A percentile compares a stretch with the other conserved stretches of the same genome.
phyloP scores from a whole-genome alignment of 2,113 vertebrate genomes.

The Tricholaema leucomelas region DNA sequence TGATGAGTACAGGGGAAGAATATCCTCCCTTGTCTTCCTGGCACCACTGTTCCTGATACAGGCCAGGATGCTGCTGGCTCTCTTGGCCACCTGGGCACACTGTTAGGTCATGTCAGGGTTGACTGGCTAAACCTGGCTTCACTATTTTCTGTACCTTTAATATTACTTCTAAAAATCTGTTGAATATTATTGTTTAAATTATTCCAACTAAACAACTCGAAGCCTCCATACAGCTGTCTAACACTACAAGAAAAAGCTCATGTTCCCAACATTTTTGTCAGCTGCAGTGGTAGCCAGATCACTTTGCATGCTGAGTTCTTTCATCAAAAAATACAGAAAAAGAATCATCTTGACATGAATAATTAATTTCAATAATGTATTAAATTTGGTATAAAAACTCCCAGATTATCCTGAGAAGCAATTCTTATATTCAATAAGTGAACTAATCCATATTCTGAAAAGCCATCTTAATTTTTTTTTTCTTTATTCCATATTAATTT shows the following conservation, averaged over 20 bases:
- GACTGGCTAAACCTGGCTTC: background rate
- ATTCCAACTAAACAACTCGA: background rate
- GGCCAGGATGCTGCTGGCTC: too few relatives aligned
- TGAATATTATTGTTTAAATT: background rate
- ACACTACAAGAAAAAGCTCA: background rate
- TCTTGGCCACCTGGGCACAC: too few relatives aligned
- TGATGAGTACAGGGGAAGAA: too few relatives aligned
- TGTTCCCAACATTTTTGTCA: background rate
- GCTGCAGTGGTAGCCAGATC: background rate
- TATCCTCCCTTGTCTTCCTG: too few relatives aligned
- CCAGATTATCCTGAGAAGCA: background rate
- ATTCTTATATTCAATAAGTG: background rate
- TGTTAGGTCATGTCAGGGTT: background rate
- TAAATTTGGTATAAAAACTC: background rate
- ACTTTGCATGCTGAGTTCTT: background rate
- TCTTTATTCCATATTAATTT: background rate
- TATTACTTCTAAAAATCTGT: background rate
- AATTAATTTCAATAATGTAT: background rate
- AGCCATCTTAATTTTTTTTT: background rate
- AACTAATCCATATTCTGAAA: background rate
- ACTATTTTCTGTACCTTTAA: background rate
- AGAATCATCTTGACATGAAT: background rate
- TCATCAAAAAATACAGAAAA: background rate
- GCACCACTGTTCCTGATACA: too few relatives aligned
- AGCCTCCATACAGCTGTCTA: background rate